Evolutionary conservation across 2,797 vertebrate genomes (phyloP).

Genomic region (Rhinichthys osculus): DNA sequence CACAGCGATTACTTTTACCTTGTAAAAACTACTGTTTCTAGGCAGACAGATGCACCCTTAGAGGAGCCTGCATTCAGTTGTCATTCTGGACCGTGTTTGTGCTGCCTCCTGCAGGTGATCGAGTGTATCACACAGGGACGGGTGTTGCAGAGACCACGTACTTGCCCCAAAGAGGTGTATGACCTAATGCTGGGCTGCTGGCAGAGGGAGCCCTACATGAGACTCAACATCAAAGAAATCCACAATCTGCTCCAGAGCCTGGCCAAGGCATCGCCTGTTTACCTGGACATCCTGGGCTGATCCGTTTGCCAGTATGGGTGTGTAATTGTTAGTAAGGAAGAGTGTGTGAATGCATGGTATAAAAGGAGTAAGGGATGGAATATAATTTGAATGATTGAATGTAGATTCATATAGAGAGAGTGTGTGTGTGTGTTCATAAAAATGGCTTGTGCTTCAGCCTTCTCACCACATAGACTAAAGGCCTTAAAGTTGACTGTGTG

Average conservation of each 20-base stretch:
- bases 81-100: slow-evolving; percentile 27
- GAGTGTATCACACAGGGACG: slow-evolving; percentile 99
- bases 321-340: slow-evolving; percentile 54
- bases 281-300: slow-evolving; percentile 99
- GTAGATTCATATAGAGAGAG: background rate
- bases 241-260: slow-evolving; percentile 95
- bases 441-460: slow-evolving; percentile 82
- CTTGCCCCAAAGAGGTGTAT: slow-evolving; percentile 96
- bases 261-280: slow-evolving; percentile 98
- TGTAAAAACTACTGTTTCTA: slow-evolving; percentile 11
- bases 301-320: slow-evolving; percentile 43
- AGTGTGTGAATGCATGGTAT: slow-evolving; percentile 53
- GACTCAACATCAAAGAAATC: slow-evolving; percentile 98
- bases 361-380: slow-evolving; percentile 41
- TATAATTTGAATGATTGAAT: slow-evolving; percentile 58
- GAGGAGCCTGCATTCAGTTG: background rate
- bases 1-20: background rate
- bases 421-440: slow-evolving; percentile 69
- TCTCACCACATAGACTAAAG: slow-evolving; percentile 89
- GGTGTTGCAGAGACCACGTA: slow-evolving; percentile 95
- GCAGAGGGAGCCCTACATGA: slow-evolving; percentile 98
- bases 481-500: slow-evolving; percentile 86
- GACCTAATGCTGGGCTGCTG: slow-evolving; percentile 99
- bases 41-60: background rate
- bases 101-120: slow-evolving; percentile 84